Base-by-base conservation (phyloP, 2,888 invertebrate genomes). In the Polyommatus iphigenia region DNA sequence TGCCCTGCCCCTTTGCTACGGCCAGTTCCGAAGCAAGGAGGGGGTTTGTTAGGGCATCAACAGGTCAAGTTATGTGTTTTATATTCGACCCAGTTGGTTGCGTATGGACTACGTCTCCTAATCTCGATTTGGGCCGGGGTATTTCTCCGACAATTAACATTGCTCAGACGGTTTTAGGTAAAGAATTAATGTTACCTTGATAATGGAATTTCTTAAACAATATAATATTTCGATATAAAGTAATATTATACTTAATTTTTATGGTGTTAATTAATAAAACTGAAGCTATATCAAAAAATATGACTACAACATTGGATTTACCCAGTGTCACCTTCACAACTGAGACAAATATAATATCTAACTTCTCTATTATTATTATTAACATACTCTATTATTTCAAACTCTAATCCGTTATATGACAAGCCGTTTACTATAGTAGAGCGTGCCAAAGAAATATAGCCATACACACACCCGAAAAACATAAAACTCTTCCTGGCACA, bases 1-100 rank as follows among this genome's bases (percentile, higher is more conserved):
- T 82, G 76, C 83, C 81, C 81, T 84, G 81, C 86, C 85, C 85
- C 86, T 83, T 80, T 80, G 80, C 50, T 7, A 4, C 71, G 15
- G 3, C 15, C 1, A 36, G 10, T 20, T 36, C 2, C 4, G 3
- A 41, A 41, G 4, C 36, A 41, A 8, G 3, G n/a, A 36, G 72
- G 41, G 41, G 62, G 62, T 62, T 62, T 13, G 10, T 10, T 10
- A 62, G 24, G 36, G 10, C n/a, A 41, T 36, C n/a, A 7, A 15
- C 29, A 50, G 75, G 75, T 75, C 75, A 50, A 8, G 3, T 46
- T 24, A 15, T 5, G 2, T 50, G 75, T 54, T 24, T 29, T 15
- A 41, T 18, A 24, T 54, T 18, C 41, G 75, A 24, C 75, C 75
- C 24, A 29, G 50, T 75, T 75, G 15, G 24, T 75, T 24, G 7